Evolutionary conservation across 2,888 invertebrate genomes (phyloP).

Genomic region (Cephalotes varians): DNA sequence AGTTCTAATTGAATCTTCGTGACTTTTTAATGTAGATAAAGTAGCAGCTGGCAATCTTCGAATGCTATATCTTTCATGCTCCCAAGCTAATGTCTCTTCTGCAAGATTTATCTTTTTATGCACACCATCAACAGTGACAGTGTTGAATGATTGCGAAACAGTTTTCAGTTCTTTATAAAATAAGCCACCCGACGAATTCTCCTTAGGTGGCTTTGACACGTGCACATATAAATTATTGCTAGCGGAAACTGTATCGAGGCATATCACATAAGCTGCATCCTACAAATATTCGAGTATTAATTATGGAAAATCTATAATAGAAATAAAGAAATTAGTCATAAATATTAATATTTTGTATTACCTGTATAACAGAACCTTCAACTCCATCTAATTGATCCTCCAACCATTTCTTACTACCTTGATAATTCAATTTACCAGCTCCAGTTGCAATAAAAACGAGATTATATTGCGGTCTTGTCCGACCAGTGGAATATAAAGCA

Average conservation of each 20-base stretch:
- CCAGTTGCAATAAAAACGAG: constrained; percentile 96
- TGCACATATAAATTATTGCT: constrained; percentile 92
- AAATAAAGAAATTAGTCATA: constrained; percentile 4
- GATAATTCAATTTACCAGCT: constrained; percentile 97
- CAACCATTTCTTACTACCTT: constrained; percentile 98
- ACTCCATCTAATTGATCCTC: constrained; percentile 95
- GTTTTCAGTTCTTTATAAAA: constrained; percentile 89
- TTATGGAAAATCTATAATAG: neutral
- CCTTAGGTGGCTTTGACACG: constrained; percentile 97
- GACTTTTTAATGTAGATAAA: constrained; percentile 92
- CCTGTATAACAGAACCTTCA: constrained; percentile 91
- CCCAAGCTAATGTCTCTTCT: constrained; percentile 97
- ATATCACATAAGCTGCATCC: constrained; percentile 96
- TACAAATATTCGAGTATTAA: constrained; percentile 82
- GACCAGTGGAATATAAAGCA: constrained; percentile 92
- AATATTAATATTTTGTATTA: constrained; percentile 80
- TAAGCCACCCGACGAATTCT: constrained; percentile 91
- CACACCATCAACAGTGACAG: constrained; percentile 89
- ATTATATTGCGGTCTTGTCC: constrained; percentile 91
- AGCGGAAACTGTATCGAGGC: constrained; percentile 93
- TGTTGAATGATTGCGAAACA: constrained; percentile 86
- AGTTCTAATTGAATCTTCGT: constrained; percentile 88
- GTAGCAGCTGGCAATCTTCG: constrained; percentile 96
- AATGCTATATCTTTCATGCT: constrained; percentile 98
- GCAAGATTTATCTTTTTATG: constrained; percentile 99